These are phyloP conservation scores for Cataglyphis albicans DNA, from an alignment of 2,888 invertebrate species.

Conservation along the genomic window DNA sequence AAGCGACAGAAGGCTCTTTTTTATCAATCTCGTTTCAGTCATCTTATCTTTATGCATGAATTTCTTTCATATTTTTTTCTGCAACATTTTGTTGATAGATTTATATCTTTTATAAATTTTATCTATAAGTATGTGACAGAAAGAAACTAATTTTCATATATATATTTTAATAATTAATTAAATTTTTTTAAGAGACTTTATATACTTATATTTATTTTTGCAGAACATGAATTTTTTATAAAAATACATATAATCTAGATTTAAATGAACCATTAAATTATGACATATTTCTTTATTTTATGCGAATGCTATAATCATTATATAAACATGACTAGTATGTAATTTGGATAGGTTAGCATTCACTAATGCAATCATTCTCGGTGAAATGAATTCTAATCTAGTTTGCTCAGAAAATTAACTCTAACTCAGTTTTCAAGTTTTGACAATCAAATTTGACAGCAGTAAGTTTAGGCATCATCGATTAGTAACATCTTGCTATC, in stretches of 20 bases:
- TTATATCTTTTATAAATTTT: background rate
- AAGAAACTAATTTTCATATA: background rate
- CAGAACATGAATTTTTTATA: background rate
- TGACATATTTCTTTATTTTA: background rate
- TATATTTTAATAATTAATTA: background rate
- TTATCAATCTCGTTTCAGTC: background rate
- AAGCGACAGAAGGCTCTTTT: background rate
- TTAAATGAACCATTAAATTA: background rate
- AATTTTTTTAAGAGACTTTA: background rate
- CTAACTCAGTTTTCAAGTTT: conserved; percentile 50
- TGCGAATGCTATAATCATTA: background rate
- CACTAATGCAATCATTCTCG: background rate
- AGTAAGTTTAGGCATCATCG: conserved; percentile 25
- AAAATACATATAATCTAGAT: background rate
- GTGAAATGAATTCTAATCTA: background rate
- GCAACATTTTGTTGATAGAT: background rate
- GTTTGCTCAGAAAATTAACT: conserved; percentile 47
- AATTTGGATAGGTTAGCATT: background rate
- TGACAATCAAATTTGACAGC: conserved; percentile 36
- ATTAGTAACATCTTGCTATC: conserved; percentile 21
- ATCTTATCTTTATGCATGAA: background rate
- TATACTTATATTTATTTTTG: background rate
- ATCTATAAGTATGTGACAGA: background rate
- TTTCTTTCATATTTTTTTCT: background rate
- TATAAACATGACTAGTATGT: background rate